Conservation (phyloP, 2,113 vertebrate genomes). For the Stegostoma tigrinum region DNA sequence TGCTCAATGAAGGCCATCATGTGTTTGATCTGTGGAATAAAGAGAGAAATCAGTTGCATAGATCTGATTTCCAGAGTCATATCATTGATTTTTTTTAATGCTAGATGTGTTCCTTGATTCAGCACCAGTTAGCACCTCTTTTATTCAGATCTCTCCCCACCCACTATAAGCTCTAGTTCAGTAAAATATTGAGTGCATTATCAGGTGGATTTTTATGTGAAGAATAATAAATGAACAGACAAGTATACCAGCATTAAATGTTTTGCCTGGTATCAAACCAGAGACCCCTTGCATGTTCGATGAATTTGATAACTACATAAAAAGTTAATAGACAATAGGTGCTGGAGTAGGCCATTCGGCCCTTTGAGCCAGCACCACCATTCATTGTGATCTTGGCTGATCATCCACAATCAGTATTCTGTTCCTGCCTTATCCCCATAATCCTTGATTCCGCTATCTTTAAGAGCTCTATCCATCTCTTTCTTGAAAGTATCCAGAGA, state of each 20-base stretch:
- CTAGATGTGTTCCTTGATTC: neutral
- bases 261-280: neutral
- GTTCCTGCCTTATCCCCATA: no score
- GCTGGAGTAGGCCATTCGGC: no score
- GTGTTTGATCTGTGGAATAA: conserved; percentile 78
- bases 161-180: neutral
- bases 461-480: no score
- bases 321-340: no score
- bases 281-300: neutral
- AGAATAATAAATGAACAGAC: neutral
- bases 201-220: neutral
- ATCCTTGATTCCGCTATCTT: no score
- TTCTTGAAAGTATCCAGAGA: no score
- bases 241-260: no score
- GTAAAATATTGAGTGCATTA: neutral
- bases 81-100: neutral
- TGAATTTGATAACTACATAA: neutral
- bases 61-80: neutral
- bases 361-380: no score
- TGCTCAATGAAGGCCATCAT: conserved; percentile 99
- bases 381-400: no score
- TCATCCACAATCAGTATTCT: no score
- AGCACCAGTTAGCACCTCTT: neutral
- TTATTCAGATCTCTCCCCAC: neutral
- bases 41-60: neutral